These are phyloP conservation scores for Lasioglossum vierecki DNA, from an alignment of 2,888 invertebrate species.

Conservation along the genomic window DNA sequence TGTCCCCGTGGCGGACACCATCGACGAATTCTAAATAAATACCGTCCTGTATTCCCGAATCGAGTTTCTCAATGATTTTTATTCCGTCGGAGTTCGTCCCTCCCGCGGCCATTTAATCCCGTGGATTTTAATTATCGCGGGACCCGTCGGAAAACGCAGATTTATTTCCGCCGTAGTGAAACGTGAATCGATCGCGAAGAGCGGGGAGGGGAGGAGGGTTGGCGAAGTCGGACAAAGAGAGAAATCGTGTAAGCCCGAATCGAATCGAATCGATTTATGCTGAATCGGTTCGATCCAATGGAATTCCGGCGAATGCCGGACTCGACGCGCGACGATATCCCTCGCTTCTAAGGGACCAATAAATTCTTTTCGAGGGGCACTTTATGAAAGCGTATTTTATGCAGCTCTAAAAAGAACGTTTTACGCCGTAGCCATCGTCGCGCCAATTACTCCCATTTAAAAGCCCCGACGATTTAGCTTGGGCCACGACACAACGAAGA, in stretches of 20 bases:
- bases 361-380: conserved; percentile 32
- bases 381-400: conserved; percentile 11
- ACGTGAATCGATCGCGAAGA: neutral
- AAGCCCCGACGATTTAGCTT: conserved; percentile 1
- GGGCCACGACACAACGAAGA: neutral
- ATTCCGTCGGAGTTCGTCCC: neutral
- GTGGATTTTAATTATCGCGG: conserved; percentile 10
- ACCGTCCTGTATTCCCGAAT: neutral
- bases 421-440: neutral
- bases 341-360: conserved; percentile 24
- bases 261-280: conserved; percentile 24
- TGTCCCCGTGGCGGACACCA: neutral
- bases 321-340: conserved; percentile 16
- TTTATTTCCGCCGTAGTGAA: neutral
- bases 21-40: conserved; percentile 3
- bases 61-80: neutral
- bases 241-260: conserved; percentile 34
- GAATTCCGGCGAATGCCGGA: conserved; percentile 33
- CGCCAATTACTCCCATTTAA: conserved; percentile 34
- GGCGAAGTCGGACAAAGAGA: conserved; percentile 25
- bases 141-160: neutral
- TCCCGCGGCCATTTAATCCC: neutral
- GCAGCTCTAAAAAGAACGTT: neutral
- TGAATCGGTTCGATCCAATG: conserved; percentile 17
- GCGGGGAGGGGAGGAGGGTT: neutral